Base-by-base conservation (phyloP, 1,140 invertebrate genomes). In the Drosophila kanapiae region DNA sequence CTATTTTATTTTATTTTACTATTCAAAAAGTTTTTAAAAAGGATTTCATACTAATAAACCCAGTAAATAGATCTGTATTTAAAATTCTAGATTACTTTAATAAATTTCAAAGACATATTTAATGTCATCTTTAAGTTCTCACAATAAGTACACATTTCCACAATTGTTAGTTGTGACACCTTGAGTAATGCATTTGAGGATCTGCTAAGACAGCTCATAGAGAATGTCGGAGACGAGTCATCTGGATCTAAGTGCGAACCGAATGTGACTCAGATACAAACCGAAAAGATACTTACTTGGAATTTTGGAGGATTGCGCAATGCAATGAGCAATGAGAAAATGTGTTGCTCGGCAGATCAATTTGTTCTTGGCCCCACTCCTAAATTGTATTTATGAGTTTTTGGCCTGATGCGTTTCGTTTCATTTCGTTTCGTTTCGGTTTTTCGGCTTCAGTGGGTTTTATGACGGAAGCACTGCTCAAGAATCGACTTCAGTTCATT, bases 391-490 rank as follows among this genome's bases (percentile, higher is more conserved):
- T 78, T 67, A 77, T 68, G 65, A 70, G 58, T 70, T 70, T 57
- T 77, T 68, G 74, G 56, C 38, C 45, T 60, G 75, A 60, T 78
- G 67, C 65, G 76, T 70, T 78, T 57, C 49, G 83, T 77, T 77
- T 60, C 42, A 76, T 56, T 85, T 84, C 69, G 69, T 77, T 77
- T 60, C 45, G 75, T 63, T 85, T 84, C 69, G 75, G 84, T 79
- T 87, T 79, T 87, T 87, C 85, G 84, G 84, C 84, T 87, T 84
- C 84, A 90, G 56, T 87, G 84, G 69, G 64, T 87, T 87, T 87
- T 84, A 87, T 80, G 85, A 74, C 72, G 80, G 81, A 84, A 84
- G 81, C 81, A 80, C 47, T 51, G 58, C 79, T 56, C 67, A 53
- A 77, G 63, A 83, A 62, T 48, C 67, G 65, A 84, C 77, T 77